phyloP scores from a whole-genome alignment of 2,888 invertebrate species.

The Trissoscelio sp. region DNA sequence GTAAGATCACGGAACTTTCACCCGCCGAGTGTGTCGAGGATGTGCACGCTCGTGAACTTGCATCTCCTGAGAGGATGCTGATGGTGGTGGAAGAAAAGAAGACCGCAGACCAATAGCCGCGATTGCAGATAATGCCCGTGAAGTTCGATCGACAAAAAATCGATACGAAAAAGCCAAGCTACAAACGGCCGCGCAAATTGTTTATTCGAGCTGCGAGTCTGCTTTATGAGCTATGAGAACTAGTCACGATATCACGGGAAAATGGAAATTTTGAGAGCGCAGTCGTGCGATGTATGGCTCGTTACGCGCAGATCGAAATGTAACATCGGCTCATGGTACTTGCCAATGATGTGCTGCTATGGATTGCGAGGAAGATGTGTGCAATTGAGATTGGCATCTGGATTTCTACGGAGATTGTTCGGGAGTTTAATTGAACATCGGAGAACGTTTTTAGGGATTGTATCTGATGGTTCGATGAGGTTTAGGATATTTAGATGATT shows the following conservation, averaged over 20 bases:
- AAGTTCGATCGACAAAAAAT: slow-evolving; percentile 34
- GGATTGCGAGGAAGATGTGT: not conserved
- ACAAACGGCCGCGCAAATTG: slow-evolving; percentile 47
- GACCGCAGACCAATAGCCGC: slow-evolving; percentile 19
- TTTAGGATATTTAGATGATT: too few relatives aligned
- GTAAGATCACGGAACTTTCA: slow-evolving; percentile 69
- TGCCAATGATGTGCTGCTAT: too few relatives aligned
- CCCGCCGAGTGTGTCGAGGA: slow-evolving; percentile 77
- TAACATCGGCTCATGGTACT: too few relatives aligned
- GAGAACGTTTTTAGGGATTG: too few relatives aligned
- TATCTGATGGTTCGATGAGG: too few relatives aligned
- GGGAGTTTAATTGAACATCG: not conserved
- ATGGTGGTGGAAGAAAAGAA: not conserved
- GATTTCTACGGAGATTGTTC: not conserved
- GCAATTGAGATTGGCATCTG: not conserved
- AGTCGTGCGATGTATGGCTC: not conserved
- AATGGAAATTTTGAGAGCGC: slow-evolving; percentile 42
- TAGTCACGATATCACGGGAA: slow-evolving; percentile 43
- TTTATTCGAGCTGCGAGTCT: slow-evolving; percentile 34
- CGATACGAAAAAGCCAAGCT: too few relatives aligned
- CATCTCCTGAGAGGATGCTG: too few relatives aligned
- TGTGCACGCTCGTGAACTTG: slow-evolving; percentile 80
- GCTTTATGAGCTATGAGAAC: slow-evolving; percentile 28
- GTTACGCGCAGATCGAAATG: slow-evolving; percentile 9
- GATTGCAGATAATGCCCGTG: slow-evolving; percentile 46